Evolutionary conservation across 2,888 invertebrate genomes (phyloP).

Genomic region (Schrankia costaestrigalis): DNA sequence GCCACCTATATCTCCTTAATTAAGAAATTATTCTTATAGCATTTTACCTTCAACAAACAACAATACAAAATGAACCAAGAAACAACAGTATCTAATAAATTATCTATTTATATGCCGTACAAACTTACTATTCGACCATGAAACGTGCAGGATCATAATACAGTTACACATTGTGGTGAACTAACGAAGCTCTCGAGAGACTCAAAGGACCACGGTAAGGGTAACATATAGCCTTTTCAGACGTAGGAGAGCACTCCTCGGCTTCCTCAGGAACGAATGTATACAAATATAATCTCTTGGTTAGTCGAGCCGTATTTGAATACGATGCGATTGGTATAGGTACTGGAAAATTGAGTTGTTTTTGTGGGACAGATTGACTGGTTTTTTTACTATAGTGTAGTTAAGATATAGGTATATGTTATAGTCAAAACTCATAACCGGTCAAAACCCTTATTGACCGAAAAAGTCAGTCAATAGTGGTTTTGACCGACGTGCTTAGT

Average conservation of each 20-base stretch:
- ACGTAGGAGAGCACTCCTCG: conserved; percentile 28
- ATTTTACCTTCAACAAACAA: too few relatives aligned
- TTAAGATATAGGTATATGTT: too few relatives aligned
- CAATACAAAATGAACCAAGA: too few relatives aligned
- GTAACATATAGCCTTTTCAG: conserved; percentile 46
- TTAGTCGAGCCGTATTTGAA: conserved; percentile 17
- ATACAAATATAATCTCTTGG: conserved; percentile 20
- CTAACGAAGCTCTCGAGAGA: conserved; percentile 54
- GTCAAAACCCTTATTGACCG: too few relatives aligned
- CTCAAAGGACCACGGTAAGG: conserved; percentile 43
- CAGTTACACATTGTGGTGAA: conserved; percentile 40
- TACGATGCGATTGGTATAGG: conserved; percentile 4
- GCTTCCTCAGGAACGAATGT: conserved; percentile 18
- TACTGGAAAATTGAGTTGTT: too few relatives aligned
- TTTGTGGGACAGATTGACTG: too few relatives aligned
- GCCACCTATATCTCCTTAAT: too few relatives aligned
- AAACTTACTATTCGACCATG: conserved; percentile 4
- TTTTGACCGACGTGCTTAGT: too few relatives aligned
- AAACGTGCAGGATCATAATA: conserved; percentile 55
- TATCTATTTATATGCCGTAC: not conserved
- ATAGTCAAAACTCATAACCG: too few relatives aligned
- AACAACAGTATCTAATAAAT: not conserved
- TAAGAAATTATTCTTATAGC: too few relatives aligned
- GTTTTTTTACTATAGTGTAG: too few relatives aligned
- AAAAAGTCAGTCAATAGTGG: too few relatives aligned